Conservation (phyloP, 2,888 invertebrate species). For the Crepidodera aurea region DNA sequence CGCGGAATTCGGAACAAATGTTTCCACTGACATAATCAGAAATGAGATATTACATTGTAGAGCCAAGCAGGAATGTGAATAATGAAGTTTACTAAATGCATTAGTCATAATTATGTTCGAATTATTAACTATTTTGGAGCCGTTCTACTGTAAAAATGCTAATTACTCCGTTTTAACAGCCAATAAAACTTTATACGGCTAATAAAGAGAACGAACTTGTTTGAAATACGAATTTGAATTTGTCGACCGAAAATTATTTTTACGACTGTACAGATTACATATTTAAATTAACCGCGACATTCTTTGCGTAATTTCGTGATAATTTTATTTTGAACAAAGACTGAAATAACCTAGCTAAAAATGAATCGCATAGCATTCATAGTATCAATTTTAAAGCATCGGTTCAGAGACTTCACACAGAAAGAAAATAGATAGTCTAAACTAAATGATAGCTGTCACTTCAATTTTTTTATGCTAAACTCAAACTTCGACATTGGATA, state of each 20-base stretch:
- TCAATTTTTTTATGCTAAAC: too few relatives aligned
- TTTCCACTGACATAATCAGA: constrained; percentile 51
- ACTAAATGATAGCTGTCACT: too few relatives aligned
- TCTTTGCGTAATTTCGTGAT: not conserved
- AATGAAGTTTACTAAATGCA: constrained; percentile 53
- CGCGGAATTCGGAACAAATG: constrained; percentile 43
- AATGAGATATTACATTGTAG: constrained; percentile 42
- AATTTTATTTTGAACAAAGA: too few relatives aligned
- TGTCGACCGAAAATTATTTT: not conserved
- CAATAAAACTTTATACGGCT: not conserved
- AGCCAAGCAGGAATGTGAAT: constrained; percentile 44
- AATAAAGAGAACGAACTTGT: not conserved
- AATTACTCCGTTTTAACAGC: constrained; percentile 1
- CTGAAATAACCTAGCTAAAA: too few relatives aligned
- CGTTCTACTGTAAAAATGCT: constrained; percentile 9
- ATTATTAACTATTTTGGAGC: constrained; percentile 43
- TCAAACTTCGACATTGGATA: too few relatives aligned
- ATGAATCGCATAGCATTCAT: too few relatives aligned
- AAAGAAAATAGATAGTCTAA: too few relatives aligned
- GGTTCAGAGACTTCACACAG: too few relatives aligned
- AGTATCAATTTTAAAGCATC: too few relatives aligned
- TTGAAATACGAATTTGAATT: not conserved
- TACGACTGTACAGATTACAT: not conserved
- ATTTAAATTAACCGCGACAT: not conserved
- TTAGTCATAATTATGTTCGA: constrained; percentile 52